These are phyloP conservation scores for Osmoderma eremita DNA, from an alignment of 2,888 invertebrate species.

Conservation along the genomic window DNA sequence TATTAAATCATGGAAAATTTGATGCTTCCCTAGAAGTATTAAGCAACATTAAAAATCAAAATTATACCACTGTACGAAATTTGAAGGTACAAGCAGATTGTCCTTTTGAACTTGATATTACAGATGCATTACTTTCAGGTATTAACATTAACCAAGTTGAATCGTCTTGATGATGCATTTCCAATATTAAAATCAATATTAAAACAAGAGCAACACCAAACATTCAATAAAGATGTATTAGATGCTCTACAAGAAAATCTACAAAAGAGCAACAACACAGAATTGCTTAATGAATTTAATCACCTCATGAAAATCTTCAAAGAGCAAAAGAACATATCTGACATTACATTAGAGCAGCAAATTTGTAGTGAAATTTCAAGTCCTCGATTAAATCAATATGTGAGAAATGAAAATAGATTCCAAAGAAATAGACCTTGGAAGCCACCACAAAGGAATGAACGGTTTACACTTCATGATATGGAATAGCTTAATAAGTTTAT, in stretches of 20 bases:
- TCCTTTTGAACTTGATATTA: background rate
- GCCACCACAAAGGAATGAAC: background rate
- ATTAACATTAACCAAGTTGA: conserved; percentile 70
- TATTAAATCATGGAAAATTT: conserved; percentile 75
- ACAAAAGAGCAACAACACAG: conserved; percentile 6
- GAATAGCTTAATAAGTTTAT: background rate
- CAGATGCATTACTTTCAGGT: conserved; percentile 56
- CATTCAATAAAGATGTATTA: conserved; percentile 73
- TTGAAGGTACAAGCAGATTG: conserved; percentile 69
- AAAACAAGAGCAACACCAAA: conserved; percentile 69
- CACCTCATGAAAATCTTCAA: conserved; percentile 25
- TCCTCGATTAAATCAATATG: background rate
- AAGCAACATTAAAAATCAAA: conserved; percentile 65
- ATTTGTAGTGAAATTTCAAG: conserved; percentile 2
- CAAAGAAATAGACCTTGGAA: background rate
- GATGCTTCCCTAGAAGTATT: conserved; percentile 76
- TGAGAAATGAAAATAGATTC: background rate
- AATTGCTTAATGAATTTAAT: conserved; percentile 9
- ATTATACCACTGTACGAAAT: conserved; percentile 76
- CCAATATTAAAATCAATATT: conserved; percentile 69
- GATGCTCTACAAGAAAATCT: conserved; percentile 51
- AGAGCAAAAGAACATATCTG: conserved; percentile 17
- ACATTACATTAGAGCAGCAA: conserved; percentile 11
- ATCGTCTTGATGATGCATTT: conserved; percentile 73
- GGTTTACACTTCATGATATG: background rate